These are phyloP conservation scores for Hozukius guyotensis DNA, from an alignment of 2,797 vertebrate species.

Conservation along the genomic window DNA sequence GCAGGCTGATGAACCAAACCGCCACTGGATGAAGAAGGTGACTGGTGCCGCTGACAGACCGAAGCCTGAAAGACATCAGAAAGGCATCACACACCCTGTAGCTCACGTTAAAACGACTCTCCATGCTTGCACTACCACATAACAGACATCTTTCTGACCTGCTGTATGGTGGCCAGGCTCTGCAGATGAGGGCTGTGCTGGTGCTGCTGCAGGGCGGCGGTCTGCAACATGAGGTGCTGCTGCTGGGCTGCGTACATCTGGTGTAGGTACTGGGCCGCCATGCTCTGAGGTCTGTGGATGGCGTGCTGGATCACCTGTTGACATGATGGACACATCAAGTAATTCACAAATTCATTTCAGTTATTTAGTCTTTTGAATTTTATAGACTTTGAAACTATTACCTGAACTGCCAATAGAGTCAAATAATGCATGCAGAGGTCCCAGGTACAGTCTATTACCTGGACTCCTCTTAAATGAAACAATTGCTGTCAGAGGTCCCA, in stretches of 20 bases:
- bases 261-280: slow-evolving; percentile 94
- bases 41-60: slow-evolving; percentile 85
- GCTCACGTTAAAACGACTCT: not conserved
- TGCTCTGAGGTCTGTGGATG: slow-evolving; percentile 91
- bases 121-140: not conserved
- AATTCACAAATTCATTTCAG: not conserved
- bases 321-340: not conserved
- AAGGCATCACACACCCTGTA: slow-evolving; percentile 33
- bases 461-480: not conserved
- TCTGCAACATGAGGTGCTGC: slow-evolving; percentile 94
- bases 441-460: slow-evolving; percentile 70
- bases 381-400: not conserved
- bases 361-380: not conserved
- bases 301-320: slow-evolving; percentile 93
- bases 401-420: not conserved
- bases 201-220: slow-evolving; percentile 93
- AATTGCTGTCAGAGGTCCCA: not conserved
- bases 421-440: not conserved
- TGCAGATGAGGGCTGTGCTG: slow-evolving; percentile 87
- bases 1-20: slow-evolving; percentile 87
- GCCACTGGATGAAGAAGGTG: slow-evolving; percentile 85
- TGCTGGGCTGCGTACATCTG: slow-evolving; percentile 97
- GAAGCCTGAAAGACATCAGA: slow-evolving; percentile 83
- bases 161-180: slow-evolving; percentile 89
- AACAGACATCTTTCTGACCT: slow-evolving; percentile 72